These are phyloP conservation scores for Lycaena phlaeas DNA, from an alignment of 2,888 invertebrate species.

Conservation along the genomic window DNA sequence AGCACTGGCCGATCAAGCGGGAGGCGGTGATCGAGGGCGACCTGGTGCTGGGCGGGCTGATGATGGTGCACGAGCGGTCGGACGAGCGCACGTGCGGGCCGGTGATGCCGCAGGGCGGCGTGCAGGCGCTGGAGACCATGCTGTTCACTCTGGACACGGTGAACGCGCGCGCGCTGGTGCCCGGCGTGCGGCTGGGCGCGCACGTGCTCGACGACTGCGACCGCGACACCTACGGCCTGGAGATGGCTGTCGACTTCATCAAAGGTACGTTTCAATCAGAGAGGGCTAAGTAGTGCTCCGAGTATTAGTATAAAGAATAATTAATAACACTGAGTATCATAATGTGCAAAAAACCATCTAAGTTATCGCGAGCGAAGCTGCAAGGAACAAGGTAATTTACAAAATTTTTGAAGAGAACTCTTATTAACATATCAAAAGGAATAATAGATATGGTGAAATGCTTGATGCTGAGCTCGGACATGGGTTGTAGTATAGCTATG, in stretches of 20 bases:
- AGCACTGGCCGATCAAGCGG: slow-evolving; percentile 81
- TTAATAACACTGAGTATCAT: too few relatives aligned
- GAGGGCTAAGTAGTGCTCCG: too few relatives aligned
- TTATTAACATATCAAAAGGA: too few relatives aligned
- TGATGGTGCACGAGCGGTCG: slow-evolving; percentile 77
- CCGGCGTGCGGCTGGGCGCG: slow-evolving; percentile 84
- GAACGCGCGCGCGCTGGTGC: slow-evolving; percentile 73
- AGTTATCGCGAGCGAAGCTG: too few relatives aligned
- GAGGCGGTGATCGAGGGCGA: slow-evolving; percentile 89
- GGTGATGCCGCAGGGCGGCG: slow-evolving; percentile 91
- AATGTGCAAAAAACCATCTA: too few relatives aligned
- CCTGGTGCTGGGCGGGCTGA: slow-evolving; percentile 87
- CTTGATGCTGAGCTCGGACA: too few relatives aligned
- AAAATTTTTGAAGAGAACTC: too few relatives aligned
- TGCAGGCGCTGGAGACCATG: slow-evolving; percentile 91
- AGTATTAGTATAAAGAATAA: too few relatives aligned
- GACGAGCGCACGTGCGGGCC: slow-evolving; percentile 77
- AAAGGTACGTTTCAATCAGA: slow-evolving; percentile 87
- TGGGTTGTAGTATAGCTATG: too few relatives aligned
- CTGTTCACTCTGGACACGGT: slow-evolving; percentile 87
- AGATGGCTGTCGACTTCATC: slow-evolving; percentile 94
- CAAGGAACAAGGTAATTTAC: too few relatives aligned
- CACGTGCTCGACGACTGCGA: slow-evolving; percentile 94
- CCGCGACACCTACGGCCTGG: slow-evolving; percentile 91
- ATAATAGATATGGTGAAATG: too few relatives aligned